Base-by-base conservation (phyloP, 2,888 invertebrate genomes). In the Adelognathus sp. region DNA sequence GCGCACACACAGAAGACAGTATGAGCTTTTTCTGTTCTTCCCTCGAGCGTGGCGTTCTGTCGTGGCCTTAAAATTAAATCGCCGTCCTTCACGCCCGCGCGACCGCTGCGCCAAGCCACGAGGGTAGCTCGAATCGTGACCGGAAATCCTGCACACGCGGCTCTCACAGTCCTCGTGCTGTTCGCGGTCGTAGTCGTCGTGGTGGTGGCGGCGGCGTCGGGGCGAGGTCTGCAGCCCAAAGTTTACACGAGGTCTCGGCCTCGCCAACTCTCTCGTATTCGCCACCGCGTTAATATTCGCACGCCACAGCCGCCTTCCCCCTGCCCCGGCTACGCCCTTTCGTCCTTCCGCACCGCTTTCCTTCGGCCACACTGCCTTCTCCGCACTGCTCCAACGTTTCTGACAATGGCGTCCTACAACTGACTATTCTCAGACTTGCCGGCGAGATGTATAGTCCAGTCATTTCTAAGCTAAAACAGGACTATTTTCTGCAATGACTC, bases 211-310 rank as follows among this genome's bases (percentile, higher is more conserved):
- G 46, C 44, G 41, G 56, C 56, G 46, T 66, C 64, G 60, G 66
- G 44, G 54, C 70, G 39, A 77, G 46, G 77, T 77, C 77, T 67
- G 77, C 29, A 46, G 60, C 60, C 52, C 66, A 79, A 79, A 60
- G 70, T 79, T 79, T 46, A 61, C 69, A 29, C 61, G 70, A 79
- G 79, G 75, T 79, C 71, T 79, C 75, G 79, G 75, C 79, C 79
- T 79, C 75, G 71, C 71, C 75, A 63, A 75, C 75, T 75, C 75
- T n/a, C n/a, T 67, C 71, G 75, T 67, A 79, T 75, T 79, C 75
- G 79, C 71, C 71, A 54, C 75, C 79, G 79, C 79, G 79, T 79
- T 79, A 79, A 79, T 79, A 79, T 79, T 79, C 79, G 79, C 79
- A 79, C 79, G 71, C 75, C 75, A 63, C 75, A 75, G 73, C 24